Percentiles rank a stretch among this genome's conserved stretches.
These are phyloP conservation scores for Cerceris rybyensis DNA, from an alignment of 2,888 invertebrate species.

Conservation along the genomic window DNA sequence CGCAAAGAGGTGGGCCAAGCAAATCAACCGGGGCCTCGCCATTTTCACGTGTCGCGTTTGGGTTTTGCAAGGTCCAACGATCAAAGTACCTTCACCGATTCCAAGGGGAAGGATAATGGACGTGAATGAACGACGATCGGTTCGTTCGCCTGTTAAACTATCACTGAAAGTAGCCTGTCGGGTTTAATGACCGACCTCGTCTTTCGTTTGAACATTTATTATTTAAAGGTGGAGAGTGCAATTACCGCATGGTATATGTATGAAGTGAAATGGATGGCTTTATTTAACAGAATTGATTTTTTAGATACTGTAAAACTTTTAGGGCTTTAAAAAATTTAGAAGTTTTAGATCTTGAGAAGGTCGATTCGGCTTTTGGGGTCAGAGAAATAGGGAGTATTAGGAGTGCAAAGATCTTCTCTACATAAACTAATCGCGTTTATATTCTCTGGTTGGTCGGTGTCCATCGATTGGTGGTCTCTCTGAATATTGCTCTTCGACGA, in stretches of 20 bases:
- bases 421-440: conserved; percentile 39
- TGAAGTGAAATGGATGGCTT: no score
- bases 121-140: neutral
- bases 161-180: neutral
- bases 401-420: conserved; percentile 25
- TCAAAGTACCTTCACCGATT: neutral
- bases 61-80: conserved; percentile 1
- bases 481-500: conserved; percentile 45
- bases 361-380: no score
- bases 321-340: no score
- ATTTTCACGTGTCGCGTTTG: conserved; percentile 6
- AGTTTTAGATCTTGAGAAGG: no score
- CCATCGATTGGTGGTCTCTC: conserved; percentile 43
- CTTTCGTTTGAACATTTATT: no score
- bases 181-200: neutral
- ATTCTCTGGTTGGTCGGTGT: conserved; percentile 39
- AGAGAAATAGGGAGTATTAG: neutral
- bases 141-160: neutral
- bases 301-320: no score
- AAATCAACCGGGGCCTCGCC: conserved; percentile 16
- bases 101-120: neutral
- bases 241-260: no score
- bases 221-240: no score
- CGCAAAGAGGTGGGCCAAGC: conserved; percentile 21
- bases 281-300: no score